Evolutionary conservation across 2,888 invertebrate genomes (phyloP).

Genomic region (Lamellibrachia columna): DNA sequence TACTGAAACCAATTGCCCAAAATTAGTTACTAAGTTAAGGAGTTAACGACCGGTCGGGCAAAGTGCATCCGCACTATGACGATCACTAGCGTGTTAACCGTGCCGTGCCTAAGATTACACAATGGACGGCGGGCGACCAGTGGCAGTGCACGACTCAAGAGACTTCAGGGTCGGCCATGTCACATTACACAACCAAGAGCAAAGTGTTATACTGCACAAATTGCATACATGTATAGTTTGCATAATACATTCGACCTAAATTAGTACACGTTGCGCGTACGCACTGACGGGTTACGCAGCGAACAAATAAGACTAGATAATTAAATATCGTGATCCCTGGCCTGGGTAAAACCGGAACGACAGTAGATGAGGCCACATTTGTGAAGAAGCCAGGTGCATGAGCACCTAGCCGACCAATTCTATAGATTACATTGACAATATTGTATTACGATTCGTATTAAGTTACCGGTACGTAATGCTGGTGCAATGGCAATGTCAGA

Average conservation of each 20-base stretch:
- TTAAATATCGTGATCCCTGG: too few species aligned
- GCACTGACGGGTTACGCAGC: not conserved
- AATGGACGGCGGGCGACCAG: not conserved
- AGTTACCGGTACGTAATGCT: not conserved
- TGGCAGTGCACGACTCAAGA: not conserved
- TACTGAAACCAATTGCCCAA: not conserved
- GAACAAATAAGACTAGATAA: not conserved
- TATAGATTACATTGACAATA: not conserved
- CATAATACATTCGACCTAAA: not conserved
- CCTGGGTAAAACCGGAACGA: not conserved
- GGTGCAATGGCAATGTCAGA: not conserved
- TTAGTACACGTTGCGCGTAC: not conserved
- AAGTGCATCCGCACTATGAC: not conserved
- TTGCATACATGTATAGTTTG: not conserved
- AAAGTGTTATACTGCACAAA: not conserved
- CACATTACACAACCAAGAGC: not conserved
- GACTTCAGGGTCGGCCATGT: constrained; percentile 9
- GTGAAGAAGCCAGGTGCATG: not conserved
- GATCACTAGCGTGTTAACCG: not conserved
- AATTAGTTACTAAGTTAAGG: not conserved
- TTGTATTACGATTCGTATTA: not conserved
- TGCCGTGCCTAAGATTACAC: not conserved
- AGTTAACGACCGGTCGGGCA: not conserved
- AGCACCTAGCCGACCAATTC: not conserved
- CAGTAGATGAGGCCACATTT: not conserved